A percentile compares a stretch with the other conserved stretches of the same genome.
phyloP scores from a whole-genome alignment of 2,797 vertebrate species.

The Erpetoichthys calabaricus region DNA sequence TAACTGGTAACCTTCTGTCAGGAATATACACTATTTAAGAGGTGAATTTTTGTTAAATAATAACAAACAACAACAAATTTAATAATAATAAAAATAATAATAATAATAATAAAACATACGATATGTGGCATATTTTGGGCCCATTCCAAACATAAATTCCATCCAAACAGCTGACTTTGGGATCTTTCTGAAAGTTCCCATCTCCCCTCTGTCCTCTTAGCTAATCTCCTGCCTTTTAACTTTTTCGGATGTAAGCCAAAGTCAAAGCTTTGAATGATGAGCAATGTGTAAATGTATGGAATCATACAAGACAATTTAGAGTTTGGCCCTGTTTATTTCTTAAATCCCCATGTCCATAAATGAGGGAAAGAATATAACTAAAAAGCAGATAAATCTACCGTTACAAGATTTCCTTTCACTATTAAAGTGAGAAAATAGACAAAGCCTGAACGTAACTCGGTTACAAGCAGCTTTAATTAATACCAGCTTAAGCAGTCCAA shows the following conservation, averaged over 20 bases:
- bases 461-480: constrained; percentile 58
- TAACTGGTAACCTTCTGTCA: no score
- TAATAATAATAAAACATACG: no score
- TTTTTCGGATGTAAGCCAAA: constrained; percentile 1
- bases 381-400: constrained; percentile 14
- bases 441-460: constrained; percentile 34
- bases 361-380: constrained; percentile 11
- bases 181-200: no score
- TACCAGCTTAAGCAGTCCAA: constrained; percentile 49
- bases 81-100: no score
- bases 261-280: constrained; percentile 2
- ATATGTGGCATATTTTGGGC: no score
- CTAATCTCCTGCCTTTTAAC: constrained; percentile 6
- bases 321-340: constrained; percentile 8
- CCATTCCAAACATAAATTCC: no score
- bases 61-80: no score
- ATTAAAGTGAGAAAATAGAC: constrained; percentile 29
- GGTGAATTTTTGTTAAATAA: no score
- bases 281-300: constrained; percentile 3
- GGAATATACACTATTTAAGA: no score
- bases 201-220: background rate
- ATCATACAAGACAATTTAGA: constrained; percentile 8
- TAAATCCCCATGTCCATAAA: constrained; percentile 12
- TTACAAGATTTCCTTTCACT: constrained; percentile 19
- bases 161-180: no score